These are phyloP conservation scores for Gastrophryne carolinensis DNA, from an alignment of 2,797 vertebrate genomes.

Conservation along the genomic window DNA sequence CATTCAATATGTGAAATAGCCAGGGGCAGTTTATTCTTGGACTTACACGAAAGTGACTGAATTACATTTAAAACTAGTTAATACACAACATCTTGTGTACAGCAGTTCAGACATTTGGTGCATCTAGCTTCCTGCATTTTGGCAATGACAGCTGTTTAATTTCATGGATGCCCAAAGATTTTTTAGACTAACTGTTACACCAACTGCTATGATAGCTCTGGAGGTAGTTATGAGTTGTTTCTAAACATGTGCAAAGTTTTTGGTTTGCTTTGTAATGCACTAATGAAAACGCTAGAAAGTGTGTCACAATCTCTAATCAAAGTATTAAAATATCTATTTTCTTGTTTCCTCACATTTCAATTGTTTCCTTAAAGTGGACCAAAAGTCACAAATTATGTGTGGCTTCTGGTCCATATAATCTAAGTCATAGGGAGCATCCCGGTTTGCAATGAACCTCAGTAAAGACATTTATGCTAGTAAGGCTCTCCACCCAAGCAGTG, in stretches of 20 bases:
- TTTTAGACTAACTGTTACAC: conserved; percentile 13
- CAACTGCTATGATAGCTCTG: conserved; percentile 11
- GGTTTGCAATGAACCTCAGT: too few relatives aligned
- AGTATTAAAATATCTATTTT: neutral
- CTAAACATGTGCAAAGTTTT: conserved; percentile 1
- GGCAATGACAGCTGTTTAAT: neutral
- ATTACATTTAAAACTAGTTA: neutral
- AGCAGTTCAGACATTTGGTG: neutral
- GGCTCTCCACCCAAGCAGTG: too few relatives aligned
- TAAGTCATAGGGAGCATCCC: too few relatives aligned
- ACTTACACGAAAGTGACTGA: too few relatives aligned
- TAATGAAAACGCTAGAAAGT: neutral
- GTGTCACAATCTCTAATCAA: neutral
- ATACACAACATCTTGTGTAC: neutral
- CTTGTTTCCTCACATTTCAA: neutral
- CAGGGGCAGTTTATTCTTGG: too few relatives aligned
- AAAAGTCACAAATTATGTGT: too few relatives aligned
- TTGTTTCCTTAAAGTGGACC: too few relatives aligned
- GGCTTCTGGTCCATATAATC: too few relatives aligned
- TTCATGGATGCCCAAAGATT: conserved; percentile 4
- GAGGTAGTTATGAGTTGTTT: neutral
- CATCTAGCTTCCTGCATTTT: neutral
- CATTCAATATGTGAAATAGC: too few relatives aligned
- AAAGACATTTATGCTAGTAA: too few relatives aligned
- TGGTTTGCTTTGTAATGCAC: neutral